Evolutionary conservation across 23 tunicate species (phyloP).

Genomic region (Phallusia fumigata): DNA sequence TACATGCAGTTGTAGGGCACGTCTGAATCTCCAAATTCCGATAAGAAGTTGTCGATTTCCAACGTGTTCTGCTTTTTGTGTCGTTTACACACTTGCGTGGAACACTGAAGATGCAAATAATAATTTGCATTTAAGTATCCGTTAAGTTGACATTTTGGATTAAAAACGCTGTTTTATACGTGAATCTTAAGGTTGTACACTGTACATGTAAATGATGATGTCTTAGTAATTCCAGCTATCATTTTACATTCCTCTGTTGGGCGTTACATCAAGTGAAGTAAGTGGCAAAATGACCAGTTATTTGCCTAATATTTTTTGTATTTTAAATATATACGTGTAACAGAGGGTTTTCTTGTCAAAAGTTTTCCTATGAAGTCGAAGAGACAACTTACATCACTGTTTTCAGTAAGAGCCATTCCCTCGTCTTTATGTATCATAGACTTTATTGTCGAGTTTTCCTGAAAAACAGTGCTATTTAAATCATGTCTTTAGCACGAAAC

Average conservation of each 20-base stretch:
- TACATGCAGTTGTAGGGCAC: conserved; percentile 6
- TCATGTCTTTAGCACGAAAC: not conserved
- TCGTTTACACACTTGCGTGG: conserved; percentile 1
- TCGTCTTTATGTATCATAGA: conserved; percentile 16
- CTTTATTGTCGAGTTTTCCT: not conserved
- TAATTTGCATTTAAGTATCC: not conserved
- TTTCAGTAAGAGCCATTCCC: not conserved
- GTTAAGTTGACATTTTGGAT: no score
- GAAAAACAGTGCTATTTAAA: not conserved
- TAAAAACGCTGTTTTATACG: no score
- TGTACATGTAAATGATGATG: no score
- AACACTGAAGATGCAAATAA: conserved; percentile 22
- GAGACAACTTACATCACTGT: conserved; percentile 22
- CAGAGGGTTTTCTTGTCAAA: no score
- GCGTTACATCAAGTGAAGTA: no score
- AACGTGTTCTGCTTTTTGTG: conserved; percentile 1
- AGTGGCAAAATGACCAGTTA: no score
- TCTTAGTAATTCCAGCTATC: no score
- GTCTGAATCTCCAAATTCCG: conserved; percentile 8
- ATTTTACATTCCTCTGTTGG: no score
- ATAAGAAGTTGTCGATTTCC: conserved; percentile 6
- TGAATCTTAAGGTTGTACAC: no score
- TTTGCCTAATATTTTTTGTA: no score
- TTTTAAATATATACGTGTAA: no score
- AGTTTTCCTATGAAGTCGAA: no score